These are phyloP conservation scores for Netelia inedita DNA, from an alignment of 2,888 invertebrate genomes.

Conservation along the genomic window DNA sequence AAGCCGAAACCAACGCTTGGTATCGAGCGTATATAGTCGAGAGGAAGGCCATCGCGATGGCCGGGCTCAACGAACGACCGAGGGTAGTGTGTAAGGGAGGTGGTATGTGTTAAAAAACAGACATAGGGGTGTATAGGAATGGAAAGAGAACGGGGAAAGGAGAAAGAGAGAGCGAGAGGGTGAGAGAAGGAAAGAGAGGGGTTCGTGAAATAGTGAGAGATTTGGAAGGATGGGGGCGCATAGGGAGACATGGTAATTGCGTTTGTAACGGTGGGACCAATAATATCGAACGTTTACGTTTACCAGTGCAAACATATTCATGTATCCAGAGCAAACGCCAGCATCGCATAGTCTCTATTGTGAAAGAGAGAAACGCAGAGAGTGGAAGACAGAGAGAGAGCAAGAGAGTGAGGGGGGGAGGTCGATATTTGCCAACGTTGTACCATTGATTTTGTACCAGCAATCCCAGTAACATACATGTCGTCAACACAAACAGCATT, in stretches of 20 bases:
- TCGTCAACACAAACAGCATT: conserved; percentile 6
- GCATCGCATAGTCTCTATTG: neutral
- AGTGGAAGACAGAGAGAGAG: no score
- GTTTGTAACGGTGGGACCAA: conserved; percentile 46
- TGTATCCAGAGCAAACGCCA: conserved; percentile 39
- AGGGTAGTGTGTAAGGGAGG: neutral
- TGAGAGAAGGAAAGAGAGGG: neutral
- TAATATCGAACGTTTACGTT: conserved; percentile 59
- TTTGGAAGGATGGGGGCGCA: neutral
- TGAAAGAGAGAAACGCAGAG: neutral
- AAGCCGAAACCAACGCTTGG: neutral
- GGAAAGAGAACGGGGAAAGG: neutral
- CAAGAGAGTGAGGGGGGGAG: no score
- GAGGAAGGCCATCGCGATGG: neutral
- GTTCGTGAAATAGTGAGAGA: conserved; percentile 20
- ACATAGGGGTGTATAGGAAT: neutral
- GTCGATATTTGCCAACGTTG: conserved; percentile 10
- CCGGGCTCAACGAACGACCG: neutral
- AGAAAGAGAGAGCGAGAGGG: neutral
- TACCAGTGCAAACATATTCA: conserved; percentile 51
- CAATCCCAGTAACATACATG: conserved; percentile 3
- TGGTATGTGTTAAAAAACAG: neutral
- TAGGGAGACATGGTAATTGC: conserved; percentile 49
- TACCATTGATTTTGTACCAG: conserved; percentile 34
- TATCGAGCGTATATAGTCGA: neutral